phyloP scores from a whole-genome alignment of 2,113 vertebrate species.

The Meles meles region DNA sequence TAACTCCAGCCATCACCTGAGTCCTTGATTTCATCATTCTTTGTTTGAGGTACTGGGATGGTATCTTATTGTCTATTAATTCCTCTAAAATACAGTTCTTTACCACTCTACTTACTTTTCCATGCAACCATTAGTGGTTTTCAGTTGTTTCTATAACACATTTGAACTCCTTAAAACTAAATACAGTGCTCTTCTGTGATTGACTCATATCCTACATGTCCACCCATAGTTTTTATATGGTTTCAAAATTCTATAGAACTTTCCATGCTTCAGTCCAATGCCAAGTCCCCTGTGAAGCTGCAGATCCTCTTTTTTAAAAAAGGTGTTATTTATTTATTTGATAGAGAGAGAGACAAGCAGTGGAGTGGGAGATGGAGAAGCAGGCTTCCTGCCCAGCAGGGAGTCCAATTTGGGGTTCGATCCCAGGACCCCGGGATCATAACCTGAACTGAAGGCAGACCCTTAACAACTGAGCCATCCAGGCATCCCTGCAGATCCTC shows the following conservation, averaged over 20 bases:
- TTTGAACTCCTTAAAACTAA: slow-evolving; percentile 3
- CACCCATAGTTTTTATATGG: no score
- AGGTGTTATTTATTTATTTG: no score
- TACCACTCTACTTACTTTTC: neutral
- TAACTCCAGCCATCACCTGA: neutral
- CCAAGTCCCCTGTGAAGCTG: neutral
- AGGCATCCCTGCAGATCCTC: neutral
- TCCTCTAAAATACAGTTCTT: neutral
- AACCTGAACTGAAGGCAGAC: no score
- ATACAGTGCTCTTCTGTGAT: neutral
- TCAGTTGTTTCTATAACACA: neutral
- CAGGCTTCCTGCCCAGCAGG: no score
- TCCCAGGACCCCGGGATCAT: no score
- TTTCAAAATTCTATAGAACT: neutral
- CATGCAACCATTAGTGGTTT: neutral
- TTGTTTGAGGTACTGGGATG: neutral
- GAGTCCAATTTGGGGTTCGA: no score
- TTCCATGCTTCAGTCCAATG: neutral
- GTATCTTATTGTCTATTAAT: neutral
- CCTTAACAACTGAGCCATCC: no score
- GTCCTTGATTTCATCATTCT: neutral
- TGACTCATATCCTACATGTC: neutral
- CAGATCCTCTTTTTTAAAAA: neutral
- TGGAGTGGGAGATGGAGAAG: no score
- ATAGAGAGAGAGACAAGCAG: no score